These are phyloP conservation scores for Harpagoxenus sublaevis DNA, from an alignment of 2,888 invertebrate species.

Conservation along the genomic window DNA sequence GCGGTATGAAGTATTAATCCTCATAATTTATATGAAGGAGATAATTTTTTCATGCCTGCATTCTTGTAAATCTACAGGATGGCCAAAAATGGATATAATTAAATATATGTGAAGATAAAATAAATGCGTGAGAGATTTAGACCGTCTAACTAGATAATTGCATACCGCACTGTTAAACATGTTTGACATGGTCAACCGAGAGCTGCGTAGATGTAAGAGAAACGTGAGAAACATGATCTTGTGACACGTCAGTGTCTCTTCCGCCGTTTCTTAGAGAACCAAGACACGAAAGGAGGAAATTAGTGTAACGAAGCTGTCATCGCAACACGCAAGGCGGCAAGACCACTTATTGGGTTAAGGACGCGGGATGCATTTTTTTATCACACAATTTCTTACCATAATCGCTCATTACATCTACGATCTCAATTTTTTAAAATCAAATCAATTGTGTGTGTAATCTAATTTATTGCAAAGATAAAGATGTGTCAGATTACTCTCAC, in stretches of 20 bases:
- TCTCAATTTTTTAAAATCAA: not conserved
- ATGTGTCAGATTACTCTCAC: not conserved
- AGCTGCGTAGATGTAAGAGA: conserved; percentile 71
- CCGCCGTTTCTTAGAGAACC: conserved; percentile 64
- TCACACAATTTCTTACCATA: conserved; percentile 29
- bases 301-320: conserved; percentile 72
- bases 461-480: not conserved
- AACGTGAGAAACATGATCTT: conserved; percentile 72
- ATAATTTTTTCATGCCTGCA: not conserved
- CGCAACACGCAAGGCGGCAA: conserved; percentile 61
- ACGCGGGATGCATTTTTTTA: conserved; percentile 62
- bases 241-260: conserved; percentile 69
- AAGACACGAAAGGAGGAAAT: conserved; percentile 67
- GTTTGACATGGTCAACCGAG: conserved; percentile 59
- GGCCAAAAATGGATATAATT: not conserved
- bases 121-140: conserved; percentile 15
- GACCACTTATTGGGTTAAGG: conserved; percentile 70
- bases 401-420: not conserved
- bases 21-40: not conserved
- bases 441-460: not conserved
- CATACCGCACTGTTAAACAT: conserved; percentile 18
- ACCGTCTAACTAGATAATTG: conserved; percentile 39
- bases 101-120: conserved; percentile 3
- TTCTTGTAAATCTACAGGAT: not conserved
- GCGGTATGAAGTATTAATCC: not conserved